A percentile compares a stretch with the other conserved stretches of the same genome.
Evolutionary conservation across 2,888 invertebrate genomes (phyloP).

Genomic region (Pollenia angustigena): DNA sequence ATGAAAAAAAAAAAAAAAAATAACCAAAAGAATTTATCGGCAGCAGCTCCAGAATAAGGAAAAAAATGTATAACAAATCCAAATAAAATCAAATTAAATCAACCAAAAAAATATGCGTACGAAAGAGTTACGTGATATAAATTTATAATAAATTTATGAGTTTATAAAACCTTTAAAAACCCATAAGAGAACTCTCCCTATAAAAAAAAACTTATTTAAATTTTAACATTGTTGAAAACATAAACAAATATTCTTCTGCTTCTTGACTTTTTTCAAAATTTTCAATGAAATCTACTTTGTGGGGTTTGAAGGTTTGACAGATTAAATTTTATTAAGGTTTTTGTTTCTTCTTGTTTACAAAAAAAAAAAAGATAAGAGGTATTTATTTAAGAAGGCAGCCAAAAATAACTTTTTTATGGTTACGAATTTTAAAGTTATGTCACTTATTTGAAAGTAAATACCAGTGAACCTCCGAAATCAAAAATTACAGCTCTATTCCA

Average conservation of each 20-base stretch:
- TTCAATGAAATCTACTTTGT: background rate
- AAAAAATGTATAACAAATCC: background rate
- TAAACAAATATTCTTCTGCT: conserved; percentile 35
- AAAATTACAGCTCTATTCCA: no score
- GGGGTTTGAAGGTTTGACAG: background rate
- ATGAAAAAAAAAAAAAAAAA: background rate
- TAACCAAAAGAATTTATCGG: background rate
- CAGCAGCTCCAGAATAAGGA: conserved; percentile 5
- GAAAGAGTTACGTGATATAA: conserved; percentile 50
- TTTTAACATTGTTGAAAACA: conserved; percentile 47
- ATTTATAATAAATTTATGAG: conserved; percentile 54
- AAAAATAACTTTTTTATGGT: no score
- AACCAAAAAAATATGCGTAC: conserved; percentile 6
- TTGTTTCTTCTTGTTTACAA: no score
- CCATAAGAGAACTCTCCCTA: conserved; percentile 24
- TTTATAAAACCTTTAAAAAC: conserved; percentile 43
- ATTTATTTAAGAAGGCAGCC: no score
- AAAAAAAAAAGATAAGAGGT: no score
- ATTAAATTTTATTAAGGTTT: background rate
- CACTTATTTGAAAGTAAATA: no score
- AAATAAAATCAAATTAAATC: conserved; percentile 15
- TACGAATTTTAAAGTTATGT: no score
- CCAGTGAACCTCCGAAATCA: no score
- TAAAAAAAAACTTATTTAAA: conserved; percentile 59
- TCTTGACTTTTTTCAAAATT: conserved; percentile 2